phyloP scores from a whole-genome alignment of 2,797 vertebrate genomes.

The Rhabdophis nuchalis region DNA sequence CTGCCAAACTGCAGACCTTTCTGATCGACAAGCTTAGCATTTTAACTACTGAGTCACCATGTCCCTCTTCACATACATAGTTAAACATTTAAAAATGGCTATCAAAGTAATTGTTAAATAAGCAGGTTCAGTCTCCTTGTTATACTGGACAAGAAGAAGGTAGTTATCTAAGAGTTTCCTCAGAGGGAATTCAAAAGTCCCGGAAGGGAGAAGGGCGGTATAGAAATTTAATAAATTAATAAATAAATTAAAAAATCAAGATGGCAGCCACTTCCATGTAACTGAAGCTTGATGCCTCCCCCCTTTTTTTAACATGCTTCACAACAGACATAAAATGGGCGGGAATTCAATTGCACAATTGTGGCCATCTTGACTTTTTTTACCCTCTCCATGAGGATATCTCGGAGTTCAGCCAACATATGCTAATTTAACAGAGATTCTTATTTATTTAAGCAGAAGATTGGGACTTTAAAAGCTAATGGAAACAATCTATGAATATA shows the following conservation, averaged over 20 bases:
- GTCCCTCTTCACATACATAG: background rate
- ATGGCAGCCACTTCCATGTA: background rate
- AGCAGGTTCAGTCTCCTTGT: background rate
- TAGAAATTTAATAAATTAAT: too few species aligned
- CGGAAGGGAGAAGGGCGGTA: too few species aligned
- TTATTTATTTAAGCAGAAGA: background rate
- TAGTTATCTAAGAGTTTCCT: background rate
- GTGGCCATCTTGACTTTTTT: background rate
- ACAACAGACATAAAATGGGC: background rate
- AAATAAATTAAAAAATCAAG: too few species aligned
- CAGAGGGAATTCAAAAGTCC: background rate
- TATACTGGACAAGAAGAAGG: background rate
- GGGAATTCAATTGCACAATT: background rate
- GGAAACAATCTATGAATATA: background rate
- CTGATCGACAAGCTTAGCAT: too few species aligned
- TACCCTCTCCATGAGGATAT: background rate
- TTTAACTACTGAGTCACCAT: too few species aligned
- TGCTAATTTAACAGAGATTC: background rate
- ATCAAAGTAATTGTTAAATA: background rate
- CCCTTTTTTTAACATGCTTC: background rate
- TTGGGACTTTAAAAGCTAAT: background rate
- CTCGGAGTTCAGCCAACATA: background rate
- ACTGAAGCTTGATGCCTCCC: background rate
- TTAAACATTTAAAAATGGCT: background rate
- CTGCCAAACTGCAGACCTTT: too few species aligned